Evolutionary conservation across 2,797 vertebrate species (phyloP), one percentile per base, ranked within the genome.

Genomic region (Nothura maculosa): DNA sequence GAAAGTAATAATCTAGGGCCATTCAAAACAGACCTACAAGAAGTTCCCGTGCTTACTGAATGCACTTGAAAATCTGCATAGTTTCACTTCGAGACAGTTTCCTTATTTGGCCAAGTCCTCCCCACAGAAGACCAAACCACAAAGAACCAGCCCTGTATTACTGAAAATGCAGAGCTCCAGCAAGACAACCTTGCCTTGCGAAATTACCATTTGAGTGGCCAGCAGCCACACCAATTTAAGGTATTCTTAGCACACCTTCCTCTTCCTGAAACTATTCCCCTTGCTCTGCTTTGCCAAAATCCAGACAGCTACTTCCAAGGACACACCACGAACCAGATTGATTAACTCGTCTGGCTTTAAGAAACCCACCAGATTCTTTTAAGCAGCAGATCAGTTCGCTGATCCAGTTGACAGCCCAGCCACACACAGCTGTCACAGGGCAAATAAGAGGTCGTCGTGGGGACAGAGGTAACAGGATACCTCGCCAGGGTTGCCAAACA

Each of bases 101-200:
- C 92, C 90, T 92, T 94, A 96, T 96, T 89, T 94, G 93, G 89
- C 30, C 79, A 95, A 92, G 86, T 83, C 86, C 87, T 95, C 86
- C 81, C 94, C 76, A 87, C 2, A 73, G 84, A 96, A 87, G 42
- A 85, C 84, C 81, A 30, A 85, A 95, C 62, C 64, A 92, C 79
- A 66, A 94, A 69, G 73, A 96, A 94, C 86, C 63, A 90, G 90
- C 55, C 93, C 95, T 95, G 66, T 83, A 78, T 80, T 93, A 94
- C 12, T 94, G 79, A 85, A 95, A 94, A 96, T 36, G 72, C 85
- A 89, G 68, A 92, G 85, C 52, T 68, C 62, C 82, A 93, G 66
- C 79, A 86, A 89, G 84, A n/a, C 88, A 61, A 85, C 72, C 72
- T 58, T 54, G 52, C 63, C 82, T 68, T 78, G 52, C 73, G 70